Base-by-base conservation (phyloP, 2,888 invertebrate species). In the Cordilura impudica region DNA sequence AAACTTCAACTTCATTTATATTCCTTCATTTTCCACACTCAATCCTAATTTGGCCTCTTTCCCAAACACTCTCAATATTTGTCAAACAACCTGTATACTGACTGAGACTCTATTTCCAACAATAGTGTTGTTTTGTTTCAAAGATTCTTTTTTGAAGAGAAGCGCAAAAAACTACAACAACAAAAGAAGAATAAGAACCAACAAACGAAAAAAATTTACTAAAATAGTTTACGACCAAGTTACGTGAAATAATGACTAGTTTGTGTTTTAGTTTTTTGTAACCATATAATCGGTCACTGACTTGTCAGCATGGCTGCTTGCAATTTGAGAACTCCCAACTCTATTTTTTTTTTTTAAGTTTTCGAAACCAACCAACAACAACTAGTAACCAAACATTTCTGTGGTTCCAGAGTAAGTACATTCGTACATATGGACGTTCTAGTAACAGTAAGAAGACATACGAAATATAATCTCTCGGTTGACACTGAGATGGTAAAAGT, bases 241-340 rank as follows among this genome's bases (percentile, higher is more conserved):
- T 81, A 81, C 81, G 81, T 79, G 81, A 80, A 83, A 82, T 83
- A 83, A 82, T 83, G 82, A 83, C 82, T 83, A 82, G 82, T 81
- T 83, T 83, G 67, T 79, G 75, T 75, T 69, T 71, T 71, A 74
- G 14, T 54, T 53, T 49, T 56, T 19, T 79, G 61, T 75, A 67
- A 79, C 79, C 75, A 83, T 78, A 83, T 83, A 83, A 83, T 83
- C 82, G 83, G 83, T 83, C 83, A 83, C 81, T 83, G 82, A 82
- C 82, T 82, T 75, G 75, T 79, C 78, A 76, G 75, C 82, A 81
- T 81, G 79, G 79, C 63, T 82, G 81, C 80, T 69, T 83, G 83
- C 81, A 83, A 83, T 83, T 82, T 82, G 83, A 83, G 83, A 82
- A 82, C 78, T 80, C 82, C 82, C 81, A 83, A 82, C 81, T 58